phyloP scores from a whole-genome alignment of 1,140 invertebrate genomes.

The Nixonia krombeini region DNA sequence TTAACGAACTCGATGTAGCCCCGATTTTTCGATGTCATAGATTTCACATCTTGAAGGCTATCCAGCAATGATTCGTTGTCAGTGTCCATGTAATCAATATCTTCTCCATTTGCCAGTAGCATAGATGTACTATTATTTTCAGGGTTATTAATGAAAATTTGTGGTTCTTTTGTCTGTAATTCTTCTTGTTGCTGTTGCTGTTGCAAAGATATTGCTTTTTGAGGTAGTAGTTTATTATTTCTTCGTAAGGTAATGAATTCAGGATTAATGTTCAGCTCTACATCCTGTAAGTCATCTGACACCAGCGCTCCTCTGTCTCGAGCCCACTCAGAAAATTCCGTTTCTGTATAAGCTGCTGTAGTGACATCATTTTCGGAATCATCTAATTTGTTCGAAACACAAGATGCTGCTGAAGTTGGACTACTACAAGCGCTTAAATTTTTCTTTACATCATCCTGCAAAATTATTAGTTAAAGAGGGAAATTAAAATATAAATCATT shows the following conservation, averaged over 20 bases:
- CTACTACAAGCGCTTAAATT: slow-evolving; percentile 69
- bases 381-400: slow-evolving; percentile 63
- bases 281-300: slow-evolving; percentile 80
- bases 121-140: slow-evolving; percentile 62
- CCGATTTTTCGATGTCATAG: slow-evolving; percentile 73
- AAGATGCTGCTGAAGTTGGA: slow-evolving; percentile 63
- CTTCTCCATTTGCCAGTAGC: slow-evolving; percentile 65
- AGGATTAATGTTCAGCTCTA: slow-evolving; percentile 75
- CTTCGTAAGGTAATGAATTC: slow-evolving; percentile 70
- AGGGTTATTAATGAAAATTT: slow-evolving; percentile 41
- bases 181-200: background rate
- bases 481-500: no score
- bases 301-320: slow-evolving; percentile 78
- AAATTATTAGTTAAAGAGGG: background rate
- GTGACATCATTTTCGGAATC: slow-evolving; percentile 75
- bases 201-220: background rate
- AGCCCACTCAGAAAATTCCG: slow-evolving; percentile 88
- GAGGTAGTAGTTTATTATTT: slow-evolving; percentile 48
- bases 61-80: slow-evolving; percentile 76
- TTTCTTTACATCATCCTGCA: slow-evolving; percentile 33
- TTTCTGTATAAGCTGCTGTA: slow-evolving; percentile 82
- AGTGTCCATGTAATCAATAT: slow-evolving; percentile 84
- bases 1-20: slow-evolving; percentile 81
- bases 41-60: slow-evolving; percentile 72
- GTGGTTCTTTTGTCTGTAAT: background rate